Evolutionary conservation across 2,113 vertebrate genomes (phyloP).

Genomic region (Hemibagrus wyckioides): DNA sequence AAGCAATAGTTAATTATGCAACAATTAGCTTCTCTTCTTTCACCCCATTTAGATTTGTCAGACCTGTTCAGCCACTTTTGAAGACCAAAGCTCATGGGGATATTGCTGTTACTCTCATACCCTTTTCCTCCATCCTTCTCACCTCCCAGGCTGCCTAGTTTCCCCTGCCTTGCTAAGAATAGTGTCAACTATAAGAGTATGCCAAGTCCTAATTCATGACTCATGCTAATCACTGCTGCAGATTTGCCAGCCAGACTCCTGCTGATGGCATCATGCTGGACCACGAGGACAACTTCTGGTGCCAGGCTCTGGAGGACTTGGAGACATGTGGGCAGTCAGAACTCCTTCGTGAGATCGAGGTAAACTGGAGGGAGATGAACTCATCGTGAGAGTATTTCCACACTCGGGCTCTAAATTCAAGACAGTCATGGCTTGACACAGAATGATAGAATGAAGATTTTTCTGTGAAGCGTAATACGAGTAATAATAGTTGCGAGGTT

Average conservation of each 20-base stretch:
- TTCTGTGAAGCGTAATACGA: neutral
- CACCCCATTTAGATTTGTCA: neutral
- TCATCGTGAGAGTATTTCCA: neutral
- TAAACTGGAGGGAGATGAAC: constrained; percentile 60
- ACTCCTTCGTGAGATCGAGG: constrained; percentile 96
- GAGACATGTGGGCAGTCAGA: constrained; percentile 97
- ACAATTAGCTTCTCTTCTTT: constrained; percentile 21
- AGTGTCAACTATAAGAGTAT: constrained; percentile 6
- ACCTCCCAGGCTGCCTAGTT: neutral
- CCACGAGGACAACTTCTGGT: constrained; percentile 94
- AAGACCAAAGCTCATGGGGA: neutral
- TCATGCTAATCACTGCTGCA: constrained; percentile 71
- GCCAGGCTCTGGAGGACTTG: constrained; percentile 95
- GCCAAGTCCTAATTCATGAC: constrained; percentile 20
- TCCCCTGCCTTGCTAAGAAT: neutral
- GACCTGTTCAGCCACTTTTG: neutral
- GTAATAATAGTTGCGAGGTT: neutral
- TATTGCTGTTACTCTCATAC: neutral
- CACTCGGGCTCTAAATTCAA: neutral
- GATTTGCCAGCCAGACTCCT: constrained; percentile 82
- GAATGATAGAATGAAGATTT: neutral
- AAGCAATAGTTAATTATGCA: neutral
- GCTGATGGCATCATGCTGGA: constrained; percentile 83
- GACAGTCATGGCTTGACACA: neutral
- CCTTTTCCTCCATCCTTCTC: neutral